Conservation (phyloP, 1,140 invertebrate genomes). For the Dendrolimus kikuchii region DNA sequence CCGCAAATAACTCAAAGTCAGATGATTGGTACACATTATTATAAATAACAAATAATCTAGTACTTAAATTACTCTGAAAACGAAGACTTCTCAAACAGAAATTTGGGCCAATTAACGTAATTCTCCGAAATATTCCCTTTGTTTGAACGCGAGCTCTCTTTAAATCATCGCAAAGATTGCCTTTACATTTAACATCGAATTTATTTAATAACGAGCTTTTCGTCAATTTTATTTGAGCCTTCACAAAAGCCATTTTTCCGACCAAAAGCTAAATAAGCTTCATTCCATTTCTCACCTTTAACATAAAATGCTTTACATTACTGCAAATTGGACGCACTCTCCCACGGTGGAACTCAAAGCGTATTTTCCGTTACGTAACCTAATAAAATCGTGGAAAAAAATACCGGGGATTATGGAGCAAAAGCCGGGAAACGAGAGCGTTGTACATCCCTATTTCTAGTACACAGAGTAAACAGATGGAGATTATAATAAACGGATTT, state of each 20-base stretch:
- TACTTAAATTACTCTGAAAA: no score
- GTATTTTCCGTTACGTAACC: constrained; percentile 15
- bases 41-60: no score
- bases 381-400: constrained; percentile 17
- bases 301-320: constrained; percentile 25
- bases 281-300: constrained; percentile 15
- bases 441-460: no score
- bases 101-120: no score
- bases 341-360: constrained; percentile 9
- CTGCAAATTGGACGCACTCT: constrained; percentile 26
- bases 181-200: no score
- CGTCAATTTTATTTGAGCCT: constrained; percentile 3
- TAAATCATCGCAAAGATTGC: no score
- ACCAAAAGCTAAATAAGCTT: constrained; percentile 12
- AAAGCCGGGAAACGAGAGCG: constrained; percentile 1
- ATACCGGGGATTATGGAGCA: constrained; percentile 8
- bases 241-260: constrained; percentile 10
- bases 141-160: no score
- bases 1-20: no score
- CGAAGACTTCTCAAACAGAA: no score
- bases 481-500: constrained; percentile 13
- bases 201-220: background rate
- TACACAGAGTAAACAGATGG: no score
- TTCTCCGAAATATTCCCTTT: no score
- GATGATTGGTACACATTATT: no score